Conservation (phyloP, 1,140 invertebrate species). For the Leptopilina boulardi region DNA sequence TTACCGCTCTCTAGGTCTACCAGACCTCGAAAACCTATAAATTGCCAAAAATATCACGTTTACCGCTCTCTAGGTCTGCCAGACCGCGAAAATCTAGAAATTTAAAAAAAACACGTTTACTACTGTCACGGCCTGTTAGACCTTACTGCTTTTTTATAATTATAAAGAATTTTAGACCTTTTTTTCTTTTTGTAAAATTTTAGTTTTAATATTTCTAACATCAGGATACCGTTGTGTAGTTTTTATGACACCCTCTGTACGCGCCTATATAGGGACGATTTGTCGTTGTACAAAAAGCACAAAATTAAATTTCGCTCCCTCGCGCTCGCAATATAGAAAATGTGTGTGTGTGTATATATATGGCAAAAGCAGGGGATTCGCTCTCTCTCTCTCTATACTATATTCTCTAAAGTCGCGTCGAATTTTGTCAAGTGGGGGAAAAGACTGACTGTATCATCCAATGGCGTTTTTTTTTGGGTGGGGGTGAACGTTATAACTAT, state of each 20-base stretch:
- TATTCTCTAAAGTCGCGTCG: neutral
- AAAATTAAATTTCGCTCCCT: conserved; percentile 76
- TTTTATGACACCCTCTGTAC: conserved; percentile 55
- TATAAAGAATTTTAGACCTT: neutral
- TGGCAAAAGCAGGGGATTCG: conserved; percentile 42
- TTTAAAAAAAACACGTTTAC: too few relatives aligned
- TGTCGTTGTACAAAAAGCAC: conserved; percentile 73
- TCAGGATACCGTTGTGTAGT: conserved; percentile 52
- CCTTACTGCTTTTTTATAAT: too few relatives aligned
- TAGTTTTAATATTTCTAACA: conserved; percentile 23
- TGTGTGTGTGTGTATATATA: too few relatives aligned
- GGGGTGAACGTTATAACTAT: conserved; percentile 73
- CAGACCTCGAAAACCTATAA: too few relatives aligned
- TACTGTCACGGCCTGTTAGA: too few relatives aligned
- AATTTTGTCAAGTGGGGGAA: conserved; percentile 36
- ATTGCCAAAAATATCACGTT: too few relatives aligned
- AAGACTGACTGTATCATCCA: conserved; percentile 65
- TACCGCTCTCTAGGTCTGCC: too few relatives aligned
- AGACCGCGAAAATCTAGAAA: too few relatives aligned
- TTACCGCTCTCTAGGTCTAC: too few relatives aligned
- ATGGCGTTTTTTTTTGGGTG: conserved; percentile 77
- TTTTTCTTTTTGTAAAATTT: neutral
- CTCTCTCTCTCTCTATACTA: too few relatives aligned
- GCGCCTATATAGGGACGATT: conserved; percentile 60
- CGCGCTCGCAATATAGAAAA: conserved; percentile 71